Evolutionary conservation across 2,113 vertebrate genomes (phyloP).

Genomic region (Syngnathus typhle): DNA sequence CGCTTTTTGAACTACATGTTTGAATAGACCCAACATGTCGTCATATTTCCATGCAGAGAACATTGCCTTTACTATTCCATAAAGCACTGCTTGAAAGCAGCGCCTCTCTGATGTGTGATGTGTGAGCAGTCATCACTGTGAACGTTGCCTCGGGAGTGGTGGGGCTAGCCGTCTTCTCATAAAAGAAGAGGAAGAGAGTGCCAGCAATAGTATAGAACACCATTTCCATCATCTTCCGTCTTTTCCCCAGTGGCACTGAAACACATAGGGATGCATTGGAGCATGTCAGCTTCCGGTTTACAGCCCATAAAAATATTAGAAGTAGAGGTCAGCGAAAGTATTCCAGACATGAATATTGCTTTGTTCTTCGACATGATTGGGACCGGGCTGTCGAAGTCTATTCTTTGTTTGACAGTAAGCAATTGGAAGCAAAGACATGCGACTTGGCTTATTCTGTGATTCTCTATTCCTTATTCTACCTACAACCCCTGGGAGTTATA

Average conservation of each 20-base stretch:
- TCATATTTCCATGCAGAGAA: not conserved
- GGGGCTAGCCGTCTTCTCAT: not conserved
- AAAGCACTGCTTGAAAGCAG: not conserved
- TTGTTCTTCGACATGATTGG: not conserved
- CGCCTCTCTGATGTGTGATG: conserved; percentile 1
- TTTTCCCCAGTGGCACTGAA: conserved; percentile 3
- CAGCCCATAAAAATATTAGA: conserved; percentile 2
- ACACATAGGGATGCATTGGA: not conserved
- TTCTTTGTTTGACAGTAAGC: not conserved
- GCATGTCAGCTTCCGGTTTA: conserved; percentile 4
- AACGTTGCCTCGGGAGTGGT: not conserved
- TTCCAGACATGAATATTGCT: not conserved
- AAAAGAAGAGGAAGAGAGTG: not conserved
- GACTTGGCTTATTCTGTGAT: not conserved
- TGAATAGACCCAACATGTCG: not conserved
- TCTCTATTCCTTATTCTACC: not conserved
- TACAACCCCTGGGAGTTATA: not conserved
- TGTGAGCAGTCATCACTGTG: not conserved
- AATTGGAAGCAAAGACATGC: not conserved
- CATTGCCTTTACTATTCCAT: not conserved
- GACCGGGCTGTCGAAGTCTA: not conserved
- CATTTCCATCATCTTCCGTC: conserved; percentile 3
- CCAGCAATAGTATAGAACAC: not conserved
- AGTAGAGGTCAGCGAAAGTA: not conserved
- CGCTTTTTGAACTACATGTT: not conserved